Evolutionary conservation across 2,888 invertebrate species (phyloP).

Genomic region (Piscicola geometra): DNA sequence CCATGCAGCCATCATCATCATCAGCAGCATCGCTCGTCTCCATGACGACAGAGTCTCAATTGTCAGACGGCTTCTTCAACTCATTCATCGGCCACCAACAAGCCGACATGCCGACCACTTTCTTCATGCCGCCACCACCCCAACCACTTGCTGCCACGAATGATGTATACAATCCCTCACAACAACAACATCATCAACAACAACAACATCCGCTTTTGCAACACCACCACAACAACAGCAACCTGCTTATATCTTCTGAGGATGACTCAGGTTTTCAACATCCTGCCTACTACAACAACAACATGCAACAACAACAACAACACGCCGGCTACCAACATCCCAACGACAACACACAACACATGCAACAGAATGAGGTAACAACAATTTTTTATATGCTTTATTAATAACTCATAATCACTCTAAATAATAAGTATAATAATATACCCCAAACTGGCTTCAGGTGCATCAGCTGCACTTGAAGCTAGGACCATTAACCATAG

Average conservation of each 20-base stretch:
- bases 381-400: too few species aligned
- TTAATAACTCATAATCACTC: too few species aligned
- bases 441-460: too few species aligned
- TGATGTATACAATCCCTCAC: not conserved
- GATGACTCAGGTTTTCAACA: slow-evolving; percentile 39
- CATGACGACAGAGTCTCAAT: not conserved
- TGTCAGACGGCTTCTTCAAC: not conserved
- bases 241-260: not conserved
- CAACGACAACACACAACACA: slow-evolving; percentile 54
- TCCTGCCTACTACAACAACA: slow-evolving; percentile 37
- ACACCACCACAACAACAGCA: not conserved
- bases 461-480: too few species aligned
- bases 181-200: not conserved
- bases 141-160: not conserved
- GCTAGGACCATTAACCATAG: too few species aligned
- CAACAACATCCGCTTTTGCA: slow-evolving; percentile 1
- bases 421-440: too few species aligned
- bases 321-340: slow-evolving; percentile 52
- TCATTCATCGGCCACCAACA: not conserved
- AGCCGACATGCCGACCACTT: not conserved
- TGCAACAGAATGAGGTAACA: slow-evolving; percentile 38
- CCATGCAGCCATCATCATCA: not conserved
- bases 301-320: too few species aligned
- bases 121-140: not conserved
- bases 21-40: not conserved